Base-by-base conservation (phyloP, 2,797 vertebrate species). In the Lacerta agilis region DNA sequence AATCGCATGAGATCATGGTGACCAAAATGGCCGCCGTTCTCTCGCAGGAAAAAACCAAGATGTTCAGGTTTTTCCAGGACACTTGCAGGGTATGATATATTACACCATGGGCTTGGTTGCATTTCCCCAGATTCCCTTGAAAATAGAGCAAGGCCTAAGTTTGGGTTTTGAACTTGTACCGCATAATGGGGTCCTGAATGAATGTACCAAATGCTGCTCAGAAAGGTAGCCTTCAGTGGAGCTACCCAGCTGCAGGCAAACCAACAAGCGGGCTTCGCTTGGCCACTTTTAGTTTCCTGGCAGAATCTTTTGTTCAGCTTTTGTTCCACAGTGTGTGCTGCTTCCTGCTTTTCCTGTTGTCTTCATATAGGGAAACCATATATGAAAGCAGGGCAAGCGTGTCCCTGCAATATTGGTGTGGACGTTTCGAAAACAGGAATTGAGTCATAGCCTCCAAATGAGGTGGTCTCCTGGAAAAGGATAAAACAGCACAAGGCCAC, bases 341-440 rank as follows among this genome's bases (percentile, higher is more conserved):
- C 90, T 96, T 95, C 93, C 93, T 95, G 93, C 76, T 90, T 93
- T 97, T 97, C 96, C 95, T 97, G 95, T 96, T 92, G 86, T 85
- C 91, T 87, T 91, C 77, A 86, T 89, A 93, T 87, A 84, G 73
- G 91, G 93, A 79, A 89, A 89, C 86, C 92, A 86, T 89, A 20
- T 25, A 18, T 90, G 41, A 86, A 88, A 94, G 89, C 91, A 87
- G 45, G 0, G 0, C 89, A 89, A 78, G 87, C 25, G 17, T 94
- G 96, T 97, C 95, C 95, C 95, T 93, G 27, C 87, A 95, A 86
- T 92, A 94, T 94, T 92, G 92, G 90, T 94, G 95, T 95, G 92
- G 81, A 93, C 86, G 87, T 94, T 90, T 90, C 94, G 95, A 96
- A 97, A 97, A 96, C 97, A 97, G 97, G 96, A 97, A 97, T 94